Conservation (phyloP, 2,888 invertebrate species). For the Drosophila koepferae region DNA sequence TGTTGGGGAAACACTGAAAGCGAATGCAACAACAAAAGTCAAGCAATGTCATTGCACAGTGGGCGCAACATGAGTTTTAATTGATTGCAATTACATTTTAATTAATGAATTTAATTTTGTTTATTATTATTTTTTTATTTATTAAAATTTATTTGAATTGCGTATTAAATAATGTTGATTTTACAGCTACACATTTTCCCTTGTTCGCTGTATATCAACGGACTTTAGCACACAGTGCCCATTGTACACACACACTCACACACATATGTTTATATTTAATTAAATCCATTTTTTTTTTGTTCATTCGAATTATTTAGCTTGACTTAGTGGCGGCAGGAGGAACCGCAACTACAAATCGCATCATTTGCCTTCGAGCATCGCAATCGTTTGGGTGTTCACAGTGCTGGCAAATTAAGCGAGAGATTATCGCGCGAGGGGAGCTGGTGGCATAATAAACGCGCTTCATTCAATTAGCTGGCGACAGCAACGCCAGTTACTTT, state of each 20-base stretch:
- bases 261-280: conserved; percentile 62
- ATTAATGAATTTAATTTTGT: not conserved
- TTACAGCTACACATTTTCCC: not conserved
- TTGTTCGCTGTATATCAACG: not conserved
- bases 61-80: conserved; percentile 6
- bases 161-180: not conserved
- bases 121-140: too few species aligned
- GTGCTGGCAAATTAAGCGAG: conserved; percentile 7
- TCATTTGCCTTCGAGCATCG: conserved; percentile 69
- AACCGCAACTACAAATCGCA: conserved; percentile 54
- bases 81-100: not conserved
- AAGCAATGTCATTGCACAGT: conserved; percentile 44
- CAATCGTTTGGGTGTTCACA: conserved; percentile 56
- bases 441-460: conserved; percentile 1
- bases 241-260: conserved; percentile 32
- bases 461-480: conserved; percentile 44
- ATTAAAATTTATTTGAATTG: not conserved
- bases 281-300: conserved; percentile 62
- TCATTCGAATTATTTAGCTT: conserved; percentile 40
- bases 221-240: conserved; percentile 39
- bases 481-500: conserved; percentile 15
- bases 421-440: conserved; percentile 7
- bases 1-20: conserved; percentile 40
- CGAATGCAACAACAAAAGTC: conserved; percentile 37
- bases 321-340: conserved; percentile 40